These are phyloP conservation scores for Vidua macroura DNA, from an alignment of 2,113 vertebrate genomes.

Conservation along the genomic window DNA sequence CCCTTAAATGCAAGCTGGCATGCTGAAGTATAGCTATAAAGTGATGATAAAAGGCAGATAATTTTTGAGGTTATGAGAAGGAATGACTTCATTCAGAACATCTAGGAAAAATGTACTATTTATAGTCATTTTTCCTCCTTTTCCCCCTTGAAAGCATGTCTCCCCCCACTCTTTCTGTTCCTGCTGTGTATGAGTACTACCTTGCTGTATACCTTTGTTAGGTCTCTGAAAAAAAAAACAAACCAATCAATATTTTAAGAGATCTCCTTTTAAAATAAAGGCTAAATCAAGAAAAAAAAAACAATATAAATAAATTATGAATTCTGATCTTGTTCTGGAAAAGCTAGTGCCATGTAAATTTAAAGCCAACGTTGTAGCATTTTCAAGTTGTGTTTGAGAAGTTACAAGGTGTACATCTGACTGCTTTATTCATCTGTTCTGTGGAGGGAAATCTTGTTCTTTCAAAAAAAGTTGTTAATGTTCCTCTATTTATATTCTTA, in stretches of 20 bases:
- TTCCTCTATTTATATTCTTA: neutral
- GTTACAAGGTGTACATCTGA: neutral
- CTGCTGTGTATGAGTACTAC: neutral
- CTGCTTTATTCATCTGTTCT: neutral
- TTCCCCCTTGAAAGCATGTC: neutral
- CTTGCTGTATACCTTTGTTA: conserved; percentile 1
- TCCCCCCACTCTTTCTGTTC: neutral
- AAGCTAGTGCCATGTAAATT: conserved; percentile 3
- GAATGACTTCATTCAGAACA: neutral
- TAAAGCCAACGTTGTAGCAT: neutral
- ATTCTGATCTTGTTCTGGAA: conserved; percentile 42
- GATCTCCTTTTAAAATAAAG: conserved; percentile 35
- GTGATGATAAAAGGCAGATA: neutral
- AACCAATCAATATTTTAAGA: conserved; percentile 40
- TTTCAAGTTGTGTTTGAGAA: neutral
- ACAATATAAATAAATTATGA: conserved; percentile 53
- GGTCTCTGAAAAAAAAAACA: neutral
- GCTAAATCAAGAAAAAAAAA: conserved; percentile 27
- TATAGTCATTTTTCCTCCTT: neutral
- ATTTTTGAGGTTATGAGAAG: neutral
- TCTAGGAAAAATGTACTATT: neutral
- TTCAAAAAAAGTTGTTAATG: rapidly evolving
- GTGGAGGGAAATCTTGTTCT: neutral
- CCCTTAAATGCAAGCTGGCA: neutral
- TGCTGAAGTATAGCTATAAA: neutral